Evolutionary conservation across 2,797 vertebrate species (phyloP), one percentile per base, ranked within the genome.

Genomic region (Spea hammondii): DNA sequence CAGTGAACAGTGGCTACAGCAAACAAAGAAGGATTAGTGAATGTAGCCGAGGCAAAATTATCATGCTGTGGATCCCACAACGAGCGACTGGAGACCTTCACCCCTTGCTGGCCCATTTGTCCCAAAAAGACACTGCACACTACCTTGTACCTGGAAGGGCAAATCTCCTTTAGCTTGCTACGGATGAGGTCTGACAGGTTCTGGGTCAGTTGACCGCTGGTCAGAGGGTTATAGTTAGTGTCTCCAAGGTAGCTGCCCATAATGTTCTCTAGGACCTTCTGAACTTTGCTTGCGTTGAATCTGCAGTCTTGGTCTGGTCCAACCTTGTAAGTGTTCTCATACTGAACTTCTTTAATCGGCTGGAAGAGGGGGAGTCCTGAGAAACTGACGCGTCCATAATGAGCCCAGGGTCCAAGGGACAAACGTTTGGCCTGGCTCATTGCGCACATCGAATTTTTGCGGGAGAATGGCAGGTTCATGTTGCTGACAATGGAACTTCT

Each of bases 121-220:
- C 92, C 91, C 45, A 94, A 83, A 54, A 92, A 76, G 76, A 93
- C 85, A 0, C 83, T 87, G 79, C 92, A 94, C 64, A 93, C 91
- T n/a, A 94, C 81, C 77, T 93, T 93, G 85, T 94, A 93, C 53
- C 91, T 89, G 0, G 89, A 87, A 0, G 89, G 90, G 59, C 84
- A 84, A 49, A 89, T 82, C 55, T 91, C 91, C 4, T 91, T 92
- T 0, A 84, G 78, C 64, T 14, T 86, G 47, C 49, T 3, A 3
- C 59, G 90, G 74, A 93, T 79, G 77, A 89, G 84, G 9, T 93
- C 91, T 0, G 86, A 87, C 72, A 94, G 84, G 72, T 85, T 88
- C 60, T 79, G 90, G 0, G 81, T 70, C 51, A 93, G 83, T 0
- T 8, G 47, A 1, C 85, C 80, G 0, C 87, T 85, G 47, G 84